phyloP scores from a whole-genome alignment of 2,113 vertebrate species.

The Trogon surrucura region DNA sequence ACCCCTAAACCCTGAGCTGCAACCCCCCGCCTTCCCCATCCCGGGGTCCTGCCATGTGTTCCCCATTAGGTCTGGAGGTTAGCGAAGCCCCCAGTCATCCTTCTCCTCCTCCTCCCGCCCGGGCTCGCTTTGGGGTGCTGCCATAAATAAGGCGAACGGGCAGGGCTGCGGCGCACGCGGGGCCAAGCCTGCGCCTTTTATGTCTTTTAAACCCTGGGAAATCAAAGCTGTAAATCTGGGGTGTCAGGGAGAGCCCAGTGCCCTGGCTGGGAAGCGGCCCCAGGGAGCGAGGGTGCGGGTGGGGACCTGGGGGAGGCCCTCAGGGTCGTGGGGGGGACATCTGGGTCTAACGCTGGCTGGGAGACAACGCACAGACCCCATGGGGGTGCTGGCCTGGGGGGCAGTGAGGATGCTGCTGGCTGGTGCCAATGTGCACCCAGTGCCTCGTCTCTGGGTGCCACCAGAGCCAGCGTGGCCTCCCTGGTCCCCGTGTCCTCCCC shows the following conservation, averaged over 20 bases:
- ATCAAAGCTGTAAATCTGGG: slow-evolving; percentile 15
- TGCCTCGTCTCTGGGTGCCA: not conserved
- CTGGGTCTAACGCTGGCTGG: accelerated
- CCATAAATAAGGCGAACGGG: slow-evolving; percentile 24
- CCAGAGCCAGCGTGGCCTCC: not conserved
- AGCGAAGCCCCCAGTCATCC: not conserved
- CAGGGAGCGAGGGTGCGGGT: not conserved
- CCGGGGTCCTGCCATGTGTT: slow-evolving; percentile 59
- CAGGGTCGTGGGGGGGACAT: not conserved
- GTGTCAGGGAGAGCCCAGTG: not conserved
- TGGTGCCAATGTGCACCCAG: no score
- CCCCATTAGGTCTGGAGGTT: slow-evolving; percentile 60
- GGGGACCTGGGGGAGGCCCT: not conserved
- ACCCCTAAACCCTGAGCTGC: not conserved
- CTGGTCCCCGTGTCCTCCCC: not conserved
- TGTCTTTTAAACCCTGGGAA: not conserved
- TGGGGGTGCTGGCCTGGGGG: not conserved
- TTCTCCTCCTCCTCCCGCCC: not conserved
- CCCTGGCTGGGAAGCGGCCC: not conserved
- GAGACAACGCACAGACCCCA: not conserved
- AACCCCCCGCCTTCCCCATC: not conserved
- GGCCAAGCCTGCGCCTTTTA: not conserved
- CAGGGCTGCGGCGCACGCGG: not conserved
- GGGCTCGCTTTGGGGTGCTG: not conserved
- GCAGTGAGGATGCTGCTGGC: not conserved